Conservation (phyloP, 2,888 invertebrate genomes). For the Cheilosia urbana region DNA sequence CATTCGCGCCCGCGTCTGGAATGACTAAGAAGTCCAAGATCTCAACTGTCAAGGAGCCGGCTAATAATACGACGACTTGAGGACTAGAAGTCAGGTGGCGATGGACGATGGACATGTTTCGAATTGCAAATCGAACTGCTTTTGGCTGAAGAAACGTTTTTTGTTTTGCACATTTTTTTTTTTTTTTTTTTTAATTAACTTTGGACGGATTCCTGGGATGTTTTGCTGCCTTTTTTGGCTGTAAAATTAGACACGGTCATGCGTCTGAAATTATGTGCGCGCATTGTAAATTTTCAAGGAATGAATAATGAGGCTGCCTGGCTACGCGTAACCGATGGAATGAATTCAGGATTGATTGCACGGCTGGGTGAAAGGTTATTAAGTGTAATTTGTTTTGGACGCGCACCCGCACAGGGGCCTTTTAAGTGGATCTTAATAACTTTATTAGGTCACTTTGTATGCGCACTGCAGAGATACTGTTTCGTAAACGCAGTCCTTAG, state of each 20-base stretch:
- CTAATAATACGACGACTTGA: constrained; percentile 19
- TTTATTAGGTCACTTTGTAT: constrained; percentile 58
- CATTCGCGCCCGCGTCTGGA: constrained; percentile 52
- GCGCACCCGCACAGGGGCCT: constrained; percentile 21
- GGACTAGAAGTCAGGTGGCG: constrained; percentile 22
- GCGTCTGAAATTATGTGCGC: constrained; percentile 39
- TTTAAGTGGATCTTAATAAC: constrained; percentile 49
- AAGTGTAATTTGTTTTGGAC: constrained; percentile 55
- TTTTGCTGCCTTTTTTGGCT: constrained; percentile 65
- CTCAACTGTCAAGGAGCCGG: constrained; percentile 52
- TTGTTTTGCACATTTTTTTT: constrained; percentile 10
- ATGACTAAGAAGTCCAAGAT: constrained; percentile 60
- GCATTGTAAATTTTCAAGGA: constrained; percentile 27
- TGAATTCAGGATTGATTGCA: constrained; percentile 56
- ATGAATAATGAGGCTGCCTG: constrained; percentile 54
- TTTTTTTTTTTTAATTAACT: constrained; percentile 6
- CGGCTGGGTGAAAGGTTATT: constrained; percentile 67
- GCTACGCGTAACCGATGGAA: constrained; percentile 38
- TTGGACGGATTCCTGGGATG: constrained; percentile 38
- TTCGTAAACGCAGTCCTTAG: constrained; percentile 14
- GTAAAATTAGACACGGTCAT: constrained; percentile 73
- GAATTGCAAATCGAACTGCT: constrained; percentile 48
- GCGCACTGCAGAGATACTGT: neutral
- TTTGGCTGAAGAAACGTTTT: neutral
- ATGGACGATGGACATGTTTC: constrained; percentile 49